phyloP scores from a whole-genome alignment of 2,888 invertebrate genomes.

The Acanthosepion esculentum region DNA sequence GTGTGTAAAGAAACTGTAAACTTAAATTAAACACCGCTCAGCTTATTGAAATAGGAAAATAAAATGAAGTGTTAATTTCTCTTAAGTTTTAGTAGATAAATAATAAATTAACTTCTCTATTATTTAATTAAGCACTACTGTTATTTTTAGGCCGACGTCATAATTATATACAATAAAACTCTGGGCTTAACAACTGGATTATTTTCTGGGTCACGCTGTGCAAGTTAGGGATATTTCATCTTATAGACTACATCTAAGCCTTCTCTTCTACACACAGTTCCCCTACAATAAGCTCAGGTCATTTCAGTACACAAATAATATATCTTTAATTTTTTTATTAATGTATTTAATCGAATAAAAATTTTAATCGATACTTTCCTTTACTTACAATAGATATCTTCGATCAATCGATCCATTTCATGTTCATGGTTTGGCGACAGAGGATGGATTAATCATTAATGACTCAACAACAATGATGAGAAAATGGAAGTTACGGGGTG shows the following conservation, averaged over 20 bases:
- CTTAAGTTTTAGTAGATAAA: no score
- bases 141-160: background rate
- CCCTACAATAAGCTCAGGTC: no score
- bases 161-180: slow-evolving; percentile 4
- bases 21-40: no score
- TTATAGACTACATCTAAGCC: background rate
- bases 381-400: no score
- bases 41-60: no score
- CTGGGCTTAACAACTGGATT: background rate
- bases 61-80: no score
- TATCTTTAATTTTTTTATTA: background rate
- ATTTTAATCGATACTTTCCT: background rate
- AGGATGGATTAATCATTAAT: background rate
- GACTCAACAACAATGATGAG: background rate
- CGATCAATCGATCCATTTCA: background rate
- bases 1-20: no score
- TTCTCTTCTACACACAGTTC: background rate
- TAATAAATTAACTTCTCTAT: background rate
- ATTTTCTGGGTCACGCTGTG: background rate
- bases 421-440: background rate
- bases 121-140: background rate
- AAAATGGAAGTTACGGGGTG: background rate
- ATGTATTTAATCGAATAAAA: background rate
- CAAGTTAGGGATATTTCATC: background rate
- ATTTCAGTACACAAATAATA: background rate